These are phyloP conservation scores for Xylota segnis DNA, from an alignment of 2,888 invertebrate species.

Conservation along the genomic window DNA sequence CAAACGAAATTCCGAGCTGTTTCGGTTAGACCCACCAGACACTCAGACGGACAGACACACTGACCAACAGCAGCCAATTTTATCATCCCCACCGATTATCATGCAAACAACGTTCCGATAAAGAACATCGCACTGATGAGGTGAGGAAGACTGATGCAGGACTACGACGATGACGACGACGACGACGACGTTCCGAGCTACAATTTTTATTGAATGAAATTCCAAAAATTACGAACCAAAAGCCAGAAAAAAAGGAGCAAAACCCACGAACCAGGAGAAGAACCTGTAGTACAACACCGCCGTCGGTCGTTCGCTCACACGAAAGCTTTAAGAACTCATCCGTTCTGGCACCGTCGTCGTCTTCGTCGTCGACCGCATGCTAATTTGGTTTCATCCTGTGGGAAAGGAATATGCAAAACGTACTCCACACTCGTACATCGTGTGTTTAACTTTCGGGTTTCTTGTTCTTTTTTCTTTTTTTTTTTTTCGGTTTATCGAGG, in stretches of 20 bases:
- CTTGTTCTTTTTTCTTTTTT: constrained; percentile 25
- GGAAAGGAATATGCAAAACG: constrained; percentile 50
- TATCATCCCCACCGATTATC: constrained; percentile 64
- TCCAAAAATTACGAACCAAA: constrained; percentile 62
- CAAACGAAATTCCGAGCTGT: constrained; percentile 47
- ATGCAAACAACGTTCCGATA: constrained; percentile 74
- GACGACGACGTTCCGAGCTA: constrained; percentile 26
- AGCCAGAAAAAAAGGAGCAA: constrained; percentile 11
- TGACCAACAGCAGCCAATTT: constrained; percentile 56
- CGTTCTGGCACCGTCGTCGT: constrained; percentile 60
- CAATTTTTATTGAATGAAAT: constrained; percentile 75
- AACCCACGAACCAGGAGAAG: constrained; percentile 4
- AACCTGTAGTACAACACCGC: constrained; percentile 29
- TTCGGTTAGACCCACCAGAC: constrained; percentile 53
- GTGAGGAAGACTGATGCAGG: neutral
- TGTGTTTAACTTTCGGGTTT: neutral
- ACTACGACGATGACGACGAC: constrained; percentile 13
- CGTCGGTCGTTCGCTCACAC: constrained; percentile 53
- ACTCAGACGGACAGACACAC: constrained; percentile 66
- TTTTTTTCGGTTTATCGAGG: neutral
- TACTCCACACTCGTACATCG: neutral
- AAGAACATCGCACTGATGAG: constrained; percentile 42
- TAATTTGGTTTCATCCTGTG: constrained; percentile 74
- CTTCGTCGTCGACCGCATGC: constrained; percentile 73
- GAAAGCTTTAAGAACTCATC: constrained; percentile 71